Percentiles rank a stretch among this genome's conserved stretches.
These are phyloP conservation scores for Gymnoscopelus microlampas DNA, from an alignment of 2,797 vertebrate genomes.

Conservation along the genomic window DNA sequence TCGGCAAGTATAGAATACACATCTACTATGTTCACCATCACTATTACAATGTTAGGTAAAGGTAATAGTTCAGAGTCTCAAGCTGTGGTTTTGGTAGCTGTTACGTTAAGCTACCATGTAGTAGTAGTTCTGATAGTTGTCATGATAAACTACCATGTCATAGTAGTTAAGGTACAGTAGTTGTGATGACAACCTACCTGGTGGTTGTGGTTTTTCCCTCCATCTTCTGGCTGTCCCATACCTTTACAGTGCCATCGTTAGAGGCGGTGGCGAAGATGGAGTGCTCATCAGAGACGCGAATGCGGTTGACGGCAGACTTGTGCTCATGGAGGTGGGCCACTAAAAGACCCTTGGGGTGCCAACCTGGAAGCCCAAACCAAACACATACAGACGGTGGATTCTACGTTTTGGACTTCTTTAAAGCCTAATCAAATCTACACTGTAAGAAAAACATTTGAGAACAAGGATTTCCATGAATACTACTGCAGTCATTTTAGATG, in stretches of 20 bases:
- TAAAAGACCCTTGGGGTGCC: constrained; percentile 94
- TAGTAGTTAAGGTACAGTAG: not conserved
- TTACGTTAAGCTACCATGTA: too few species aligned
- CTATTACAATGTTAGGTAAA: too few species aligned
- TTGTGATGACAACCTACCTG: constrained; percentile 77
- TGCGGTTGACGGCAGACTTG: constrained; percentile 93
- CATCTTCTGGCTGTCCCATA: constrained; percentile 99
- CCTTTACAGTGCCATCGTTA: constrained; percentile 96
- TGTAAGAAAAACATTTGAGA: too few species aligned
- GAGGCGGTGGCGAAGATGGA: constrained; percentile 97
- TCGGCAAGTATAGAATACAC: too few species aligned
- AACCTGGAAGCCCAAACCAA: constrained; percentile 79
- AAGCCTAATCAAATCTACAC: not conserved
- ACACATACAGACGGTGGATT: constrained; percentile 5
- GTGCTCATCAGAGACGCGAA: constrained; percentile 95
- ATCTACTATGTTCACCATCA: too few species aligned
- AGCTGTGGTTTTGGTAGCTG: too few species aligned
- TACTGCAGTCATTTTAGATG: too few species aligned
- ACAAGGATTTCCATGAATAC: too few species aligned
- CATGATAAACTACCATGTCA: too few species aligned
- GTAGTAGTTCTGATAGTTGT: too few species aligned
- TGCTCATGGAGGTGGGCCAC: constrained; percentile 98
- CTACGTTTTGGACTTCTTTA: not conserved
- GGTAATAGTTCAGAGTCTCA: too few species aligned
- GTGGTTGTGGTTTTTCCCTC: constrained; percentile 98